Evolutionary conservation across 2,888 invertebrate genomes (phyloP), one percentile per base, ranked within the genome.

Genomic region (Drepana falcataria): DNA sequence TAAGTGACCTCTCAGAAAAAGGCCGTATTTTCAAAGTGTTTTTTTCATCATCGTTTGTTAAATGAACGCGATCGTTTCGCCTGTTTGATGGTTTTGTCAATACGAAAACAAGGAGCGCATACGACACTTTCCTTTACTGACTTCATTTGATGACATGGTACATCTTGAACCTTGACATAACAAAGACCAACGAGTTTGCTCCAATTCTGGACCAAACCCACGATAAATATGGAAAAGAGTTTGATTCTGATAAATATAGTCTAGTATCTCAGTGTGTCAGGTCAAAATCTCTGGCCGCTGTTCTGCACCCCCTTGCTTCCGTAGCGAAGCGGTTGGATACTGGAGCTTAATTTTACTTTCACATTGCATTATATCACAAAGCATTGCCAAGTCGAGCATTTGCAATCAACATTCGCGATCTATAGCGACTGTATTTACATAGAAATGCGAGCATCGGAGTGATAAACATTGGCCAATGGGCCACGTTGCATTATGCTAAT

Each of bases 391-490:
- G 63, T 57, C 51, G 35, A 48, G 37, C 48, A 41, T 21, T 37
- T 40, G 51, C 51, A 34, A 52, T 48, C 60, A 61, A 62, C 63
- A 63, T 65, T 66, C 66, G 58, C 65, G 60, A 71, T 63, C 61
- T 59, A 58, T 52, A 52, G 47, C 54, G 55, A 52, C 60, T 59
- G 64, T 72, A 76, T 75, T 73, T 72, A 74, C 76, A 76, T 73
- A 73, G 71, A 70, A 74, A 73, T 68, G 72, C 59, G 63, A 56
- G 59, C 66, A 68, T 68, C 68, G 64, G 60, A 55, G 67, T 68
- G 73, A 74, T 76, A 77, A 75, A 73, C 73, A 71, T 70, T 68
- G 58, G 54, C 65, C 68, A 71, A 67, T 64, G 65, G 66, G 53
- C 60, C 64, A 63, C 62, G 59, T 61, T 61, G 63, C 66, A 70